Conservation (phyloP, 1,140 invertebrate species). For the Formica exsecta region DNA sequence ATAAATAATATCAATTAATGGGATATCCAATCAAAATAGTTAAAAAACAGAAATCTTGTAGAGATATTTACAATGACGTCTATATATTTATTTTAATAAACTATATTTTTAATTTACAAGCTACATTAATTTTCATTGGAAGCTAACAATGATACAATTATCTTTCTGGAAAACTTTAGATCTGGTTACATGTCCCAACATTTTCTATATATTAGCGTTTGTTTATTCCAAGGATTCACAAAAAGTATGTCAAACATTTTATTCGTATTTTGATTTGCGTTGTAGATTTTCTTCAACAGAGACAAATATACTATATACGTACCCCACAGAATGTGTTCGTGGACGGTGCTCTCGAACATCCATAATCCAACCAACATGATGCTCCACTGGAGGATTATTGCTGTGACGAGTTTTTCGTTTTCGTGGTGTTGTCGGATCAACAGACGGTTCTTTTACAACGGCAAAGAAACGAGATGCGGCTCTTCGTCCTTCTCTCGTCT, state of each 20-base stretch:
- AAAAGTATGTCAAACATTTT: neutral
- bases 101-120: neutral
- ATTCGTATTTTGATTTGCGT: neutral
- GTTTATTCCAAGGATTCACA: neutral
- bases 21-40: neutral
- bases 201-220: neutral
- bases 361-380: conserved; percentile 99
- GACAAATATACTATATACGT: conserved; percentile 53
- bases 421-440: conserved; percentile 90
- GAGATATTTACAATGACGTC: neutral
- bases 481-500: conserved; percentile 80
- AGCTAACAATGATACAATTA: neutral
- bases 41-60: neutral
- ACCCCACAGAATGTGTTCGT: conserved; percentile 91
- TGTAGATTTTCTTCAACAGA: neutral
- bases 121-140: neutral
- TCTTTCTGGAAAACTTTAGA: neutral
- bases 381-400: conserved; percentile 96
- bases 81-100: neutral
- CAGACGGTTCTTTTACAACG: conserved; percentile 93
- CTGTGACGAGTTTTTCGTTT: conserved; percentile 97
- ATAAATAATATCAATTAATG: neutral
- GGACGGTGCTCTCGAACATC: conserved; percentile 94
- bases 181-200: neutral
- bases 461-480: conserved; percentile 95